Percentiles rank a stretch among this genome's conserved stretches.
Conservation (phyloP, 2,888 invertebrate genomes). For the Tetragonula carbonaria region DNA sequence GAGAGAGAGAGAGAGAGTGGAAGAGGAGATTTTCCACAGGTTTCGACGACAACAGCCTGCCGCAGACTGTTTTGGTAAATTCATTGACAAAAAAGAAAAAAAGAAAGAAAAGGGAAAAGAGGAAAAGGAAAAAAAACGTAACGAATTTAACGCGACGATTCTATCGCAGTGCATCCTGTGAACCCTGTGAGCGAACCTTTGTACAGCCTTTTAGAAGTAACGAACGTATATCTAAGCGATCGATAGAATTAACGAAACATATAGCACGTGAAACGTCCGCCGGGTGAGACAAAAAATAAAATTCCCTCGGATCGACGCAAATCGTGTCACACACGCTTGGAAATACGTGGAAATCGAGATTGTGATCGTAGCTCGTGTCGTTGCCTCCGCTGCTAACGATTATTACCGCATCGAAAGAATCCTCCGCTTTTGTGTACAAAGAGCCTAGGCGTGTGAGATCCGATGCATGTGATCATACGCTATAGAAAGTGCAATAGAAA, state of each 20-base stretch:
- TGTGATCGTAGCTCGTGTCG: neutral
- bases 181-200: constrained; percentile 72
- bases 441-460: too few relatives aligned
- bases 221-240: constrained; percentile 27
- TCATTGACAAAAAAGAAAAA: constrained; percentile 5
- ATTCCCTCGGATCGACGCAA: neutral
- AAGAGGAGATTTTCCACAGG: constrained; percentile 46
- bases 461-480: constrained; percentile 24
- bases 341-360: neutral
- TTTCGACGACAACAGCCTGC: constrained; percentile 36
- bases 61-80: constrained; percentile 46
- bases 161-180: constrained; percentile 79
- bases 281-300: constrained; percentile 2
- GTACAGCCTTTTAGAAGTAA: constrained; percentile 60
- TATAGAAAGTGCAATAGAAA: neutral
- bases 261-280: neutral
- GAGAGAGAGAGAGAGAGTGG: neutral
- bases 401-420: neutral
- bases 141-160: constrained; percentile 60
- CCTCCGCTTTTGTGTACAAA: neutral
- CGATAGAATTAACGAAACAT: neutral
- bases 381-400: neutral
- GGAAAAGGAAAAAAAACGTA: neutral
- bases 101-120: neutral
- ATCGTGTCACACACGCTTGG: neutral